Conservation (phyloP, 2,888 invertebrate species). For the Phasia obesa region DNA sequence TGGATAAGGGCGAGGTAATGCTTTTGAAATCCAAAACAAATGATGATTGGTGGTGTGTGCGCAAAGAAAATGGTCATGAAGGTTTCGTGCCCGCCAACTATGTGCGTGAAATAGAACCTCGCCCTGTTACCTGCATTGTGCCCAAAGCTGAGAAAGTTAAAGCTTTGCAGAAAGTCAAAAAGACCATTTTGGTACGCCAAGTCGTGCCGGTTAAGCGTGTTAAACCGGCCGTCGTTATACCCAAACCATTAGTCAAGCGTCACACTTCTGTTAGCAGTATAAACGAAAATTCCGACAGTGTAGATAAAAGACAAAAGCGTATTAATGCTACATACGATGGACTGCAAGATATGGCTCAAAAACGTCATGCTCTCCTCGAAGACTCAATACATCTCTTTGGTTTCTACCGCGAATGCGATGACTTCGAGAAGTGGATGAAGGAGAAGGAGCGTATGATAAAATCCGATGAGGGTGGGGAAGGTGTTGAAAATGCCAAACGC, state of each 20-base stretch:
- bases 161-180: constrained; percentile 93
- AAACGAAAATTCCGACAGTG: constrained; percentile 87
- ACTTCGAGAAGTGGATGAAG: constrained; percentile 98
- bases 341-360: constrained; percentile 90
- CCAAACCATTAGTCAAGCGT: constrained; percentile 81
- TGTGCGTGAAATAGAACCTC: constrained; percentile 94
- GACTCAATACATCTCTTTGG: constrained; percentile 96
- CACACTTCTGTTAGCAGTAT: constrained; percentile 81
- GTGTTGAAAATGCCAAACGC: constrained; percentile 95
- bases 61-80: constrained; percentile 94
- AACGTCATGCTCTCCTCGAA: constrained; percentile 92
- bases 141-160: constrained; percentile 93
- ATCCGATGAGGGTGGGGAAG: constrained; percentile 91
- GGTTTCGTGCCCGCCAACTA: constrained; percentile 99
- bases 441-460: constrained; percentile 95
- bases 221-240: constrained; percentile 81
- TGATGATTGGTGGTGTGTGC: constrained; percentile 99
- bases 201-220: constrained; percentile 90
- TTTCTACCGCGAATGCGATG: constrained; percentile 98
- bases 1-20: constrained; percentile 95
- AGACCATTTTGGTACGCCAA: constrained; percentile 93
- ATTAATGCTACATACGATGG: constrained; percentile 92
- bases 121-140: constrained; percentile 91
- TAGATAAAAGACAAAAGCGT: constrained; percentile 90
- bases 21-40: constrained; percentile 97